Evolutionary conservation across 1,140 invertebrate species (phyloP).

Genomic region (Hypothenemus hampei): DNA sequence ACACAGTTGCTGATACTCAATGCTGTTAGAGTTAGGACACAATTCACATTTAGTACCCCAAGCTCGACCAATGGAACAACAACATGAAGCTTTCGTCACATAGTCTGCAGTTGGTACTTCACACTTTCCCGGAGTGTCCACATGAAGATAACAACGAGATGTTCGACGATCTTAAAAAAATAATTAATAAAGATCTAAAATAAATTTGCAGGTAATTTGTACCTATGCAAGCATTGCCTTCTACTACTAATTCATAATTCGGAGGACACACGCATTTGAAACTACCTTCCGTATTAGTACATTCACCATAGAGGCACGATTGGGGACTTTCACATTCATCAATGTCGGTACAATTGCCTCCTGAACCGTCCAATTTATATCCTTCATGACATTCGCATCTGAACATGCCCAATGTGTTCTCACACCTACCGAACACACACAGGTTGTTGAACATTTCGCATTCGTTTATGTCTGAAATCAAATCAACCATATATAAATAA

Average conservation of each 20-base stretch:
- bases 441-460: constrained; percentile 79
- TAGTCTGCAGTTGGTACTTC: constrained; percentile 54
- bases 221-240: constrained; percentile 74
- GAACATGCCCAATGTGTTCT: constrained; percentile 86
- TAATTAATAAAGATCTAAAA: not conserved
- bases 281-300: constrained; percentile 75
- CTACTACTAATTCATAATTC: constrained; percentile 66
- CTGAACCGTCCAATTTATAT: constrained; percentile 71
- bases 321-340: constrained; percentile 69
- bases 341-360: constrained; percentile 63
- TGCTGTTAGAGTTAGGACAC: constrained; percentile 66
- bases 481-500: no score
- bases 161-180: constrained; percentile 74
- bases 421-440: constrained; percentile 80
- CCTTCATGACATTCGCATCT: constrained; percentile 79
- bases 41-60: constrained; percentile 81
- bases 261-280: constrained; percentile 71
- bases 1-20: constrained; percentile 73
- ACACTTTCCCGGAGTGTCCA: constrained; percentile 48
- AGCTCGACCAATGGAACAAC: constrained; percentile 77
- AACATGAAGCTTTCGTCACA: constrained; percentile 76
- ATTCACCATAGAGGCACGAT: constrained; percentile 70
- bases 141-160: constrained; percentile 70
- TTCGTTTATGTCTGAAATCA: constrained; percentile 67
- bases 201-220: no score